Evolutionary conservation across 2,113 vertebrate species (phyloP).

Genomic region (Ariopsis seemanni): DNA sequence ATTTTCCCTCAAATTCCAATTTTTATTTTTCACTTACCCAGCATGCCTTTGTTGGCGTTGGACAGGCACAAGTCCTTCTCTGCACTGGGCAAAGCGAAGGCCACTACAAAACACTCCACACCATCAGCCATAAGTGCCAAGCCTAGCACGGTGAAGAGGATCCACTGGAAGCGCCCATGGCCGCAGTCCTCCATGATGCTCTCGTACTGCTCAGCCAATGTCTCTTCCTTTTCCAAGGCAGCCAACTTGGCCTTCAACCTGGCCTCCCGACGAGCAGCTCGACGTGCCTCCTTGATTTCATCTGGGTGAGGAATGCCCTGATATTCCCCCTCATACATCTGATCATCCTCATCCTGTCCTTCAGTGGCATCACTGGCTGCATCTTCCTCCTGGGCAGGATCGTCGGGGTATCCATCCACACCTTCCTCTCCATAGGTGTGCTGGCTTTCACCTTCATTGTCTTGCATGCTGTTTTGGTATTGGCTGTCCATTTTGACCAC

Average conservation of each 20-base stretch:
- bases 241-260: slow-evolving; percentile 85
- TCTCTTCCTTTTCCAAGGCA: slow-evolving; percentile 77
- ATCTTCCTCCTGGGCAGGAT: slow-evolving; percentile 80
- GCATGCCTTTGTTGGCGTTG: slow-evolving; percentile 91
- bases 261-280: slow-evolving; percentile 82
- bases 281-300: slow-evolving; percentile 83
- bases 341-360: slow-evolving; percentile 92
- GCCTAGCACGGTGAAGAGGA: slow-evolving; percentile 88
- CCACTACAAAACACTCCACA: slow-evolving; percentile 94
- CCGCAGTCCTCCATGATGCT: slow-evolving; percentile 95
- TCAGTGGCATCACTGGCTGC: slow-evolving; percentile 92
- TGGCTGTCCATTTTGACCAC: slow-evolving; percentile 78
- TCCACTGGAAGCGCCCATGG: slow-evolving; percentile 97
- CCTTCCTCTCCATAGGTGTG: slow-evolving; percentile 71
- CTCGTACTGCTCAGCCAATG: slow-evolving; percentile 92
- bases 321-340: slow-evolving; percentile 98
- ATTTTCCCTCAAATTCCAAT: neutral
- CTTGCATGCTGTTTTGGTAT: slow-evolving; percentile 77
- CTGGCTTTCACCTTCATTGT: slow-evolving; percentile 66
- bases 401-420: slow-evolving; percentile 75
- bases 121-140: slow-evolving; percentile 97
- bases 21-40: slow-evolving; percentile 80
- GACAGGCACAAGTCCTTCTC: slow-evolving; percentile 99
- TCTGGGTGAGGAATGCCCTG: slow-evolving; percentile 96
- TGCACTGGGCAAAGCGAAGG: slow-evolving; percentile 92